Conservation (phyloP, 2,888 invertebrate species). For the Drosophila phalerata region DNA sequence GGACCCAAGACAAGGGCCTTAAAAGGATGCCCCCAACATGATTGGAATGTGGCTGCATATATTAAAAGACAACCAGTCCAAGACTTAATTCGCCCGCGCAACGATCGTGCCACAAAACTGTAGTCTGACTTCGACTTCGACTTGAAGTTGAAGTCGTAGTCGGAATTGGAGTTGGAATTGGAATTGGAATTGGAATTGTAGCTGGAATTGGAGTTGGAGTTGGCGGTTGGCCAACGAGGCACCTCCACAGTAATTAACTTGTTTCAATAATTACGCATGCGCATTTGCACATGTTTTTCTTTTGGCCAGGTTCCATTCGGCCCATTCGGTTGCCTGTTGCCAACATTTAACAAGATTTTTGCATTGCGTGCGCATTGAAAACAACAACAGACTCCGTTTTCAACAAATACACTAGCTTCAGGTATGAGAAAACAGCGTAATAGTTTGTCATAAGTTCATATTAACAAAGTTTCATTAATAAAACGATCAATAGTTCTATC, state of each 20-base stretch:
- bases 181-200: constrained; percentile 2
- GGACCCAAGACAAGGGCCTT: constrained; percentile 51
- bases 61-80: constrained; percentile 62
- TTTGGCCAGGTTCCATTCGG: constrained; percentile 34
- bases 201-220: constrained; percentile 28
- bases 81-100: constrained; percentile 54
- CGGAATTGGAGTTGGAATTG: constrained; percentile 29
- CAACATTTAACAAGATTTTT: constrained; percentile 78
- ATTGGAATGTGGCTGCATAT: constrained; percentile 77
- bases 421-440: not conserved
- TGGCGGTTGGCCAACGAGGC: constrained; percentile 49
- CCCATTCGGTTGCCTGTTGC: constrained; percentile 51
- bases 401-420: constrained; percentile 33
- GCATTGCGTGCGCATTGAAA: constrained; percentile 78
- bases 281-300: constrained; percentile 77
- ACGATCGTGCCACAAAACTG: constrained; percentile 10
- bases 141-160: constrained; percentile 4
- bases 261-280: constrained; percentile 83
- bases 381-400: constrained; percentile 42
- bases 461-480: too few relatives aligned
- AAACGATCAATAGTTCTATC: too few relatives aligned
- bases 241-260: constrained; percentile 81
- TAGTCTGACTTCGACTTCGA: not conserved
- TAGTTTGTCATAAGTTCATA: not conserved
- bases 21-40: constrained; percentile 64